Percentiles rank a stretch among this genome's conserved stretches.
Conservation (phyloP, 92 coral and sea anemone genomes). For the Porites divaricata region DNA sequence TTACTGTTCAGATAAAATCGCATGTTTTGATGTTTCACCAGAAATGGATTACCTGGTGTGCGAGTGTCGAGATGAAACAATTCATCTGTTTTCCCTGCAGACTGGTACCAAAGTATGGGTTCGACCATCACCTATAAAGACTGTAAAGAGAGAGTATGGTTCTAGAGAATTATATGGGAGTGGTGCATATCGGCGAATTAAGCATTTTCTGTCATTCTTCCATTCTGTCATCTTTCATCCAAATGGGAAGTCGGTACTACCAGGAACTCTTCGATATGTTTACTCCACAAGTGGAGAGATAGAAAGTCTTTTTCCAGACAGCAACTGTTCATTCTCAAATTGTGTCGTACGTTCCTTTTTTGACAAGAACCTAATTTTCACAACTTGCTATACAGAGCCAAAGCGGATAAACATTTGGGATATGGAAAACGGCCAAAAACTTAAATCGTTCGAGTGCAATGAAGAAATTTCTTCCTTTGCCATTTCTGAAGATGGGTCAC, state of each 20-base stretch:
- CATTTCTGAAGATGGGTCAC: neutral
- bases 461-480: neutral
- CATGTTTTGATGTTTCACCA: constrained; percentile 35
- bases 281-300: constrained; percentile 4
- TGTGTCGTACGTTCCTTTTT: neutral
- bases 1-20: constrained; percentile 24
- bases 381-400: neutral
- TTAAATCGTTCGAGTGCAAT: too few relatives aligned
- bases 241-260: neutral
- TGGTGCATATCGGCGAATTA: constrained; percentile 1
- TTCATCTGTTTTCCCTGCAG: constrained; percentile 25
- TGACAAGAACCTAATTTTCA: neutral
- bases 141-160: neutral
- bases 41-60: constrained; percentile 25
- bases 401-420: neutral
- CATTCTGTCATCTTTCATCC: constrained; percentile 18
- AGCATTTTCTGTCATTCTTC: neutral
- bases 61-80: constrained; percentile 23
- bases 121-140: neutral
- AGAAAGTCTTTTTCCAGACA: neutral
- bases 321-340: neutral
- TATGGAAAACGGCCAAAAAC: neutral
- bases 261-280: constrained; percentile 8
- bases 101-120: constrained; percentile 11
- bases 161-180: neutral